Evolutionary conservation across 2,888 invertebrate genomes (phyloP).

Genomic region (Bibio marci): DNA sequence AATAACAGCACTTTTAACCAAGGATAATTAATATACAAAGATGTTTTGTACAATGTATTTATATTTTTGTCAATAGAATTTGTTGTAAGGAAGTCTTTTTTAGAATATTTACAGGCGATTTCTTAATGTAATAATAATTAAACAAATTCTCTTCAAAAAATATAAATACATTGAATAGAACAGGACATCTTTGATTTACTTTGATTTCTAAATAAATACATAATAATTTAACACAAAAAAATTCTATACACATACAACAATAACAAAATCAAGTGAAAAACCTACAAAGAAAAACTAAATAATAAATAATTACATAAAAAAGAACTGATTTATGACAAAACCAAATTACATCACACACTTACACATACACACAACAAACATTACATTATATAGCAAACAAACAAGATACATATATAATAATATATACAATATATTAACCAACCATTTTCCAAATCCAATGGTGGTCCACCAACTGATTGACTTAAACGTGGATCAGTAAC

Average conservation of each 20-base stretch:
- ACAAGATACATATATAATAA: slow-evolving; percentile 6
- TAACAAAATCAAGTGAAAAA: neutral
- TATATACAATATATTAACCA: slow-evolving; percentile 23
- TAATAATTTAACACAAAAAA: no score
- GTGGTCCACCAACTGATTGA: slow-evolving; percentile 63
- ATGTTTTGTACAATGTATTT: no score
- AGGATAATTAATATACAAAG: no score
- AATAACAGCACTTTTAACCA: no score
- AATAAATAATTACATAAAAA: slow-evolving; percentile 1
- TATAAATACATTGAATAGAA: no score
- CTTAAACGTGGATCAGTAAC: slow-evolving; percentile 58
- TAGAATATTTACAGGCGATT: no score
- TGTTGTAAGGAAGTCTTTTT: no score
- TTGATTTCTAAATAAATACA: no score
- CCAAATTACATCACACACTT: slow-evolving; percentile 5
- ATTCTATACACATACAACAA: neutral
- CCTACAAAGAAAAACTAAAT: neutral
- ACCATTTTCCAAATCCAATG: slow-evolving; percentile 83
- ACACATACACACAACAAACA: slow-evolving; percentile 4
- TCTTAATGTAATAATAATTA: no score
- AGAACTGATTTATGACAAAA: slow-evolving; percentile 2
- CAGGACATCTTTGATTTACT: no score
- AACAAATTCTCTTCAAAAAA: no score
- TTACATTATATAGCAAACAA: slow-evolving; percentile 6
- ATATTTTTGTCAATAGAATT: no score